Evolutionary conservation across 2,888 invertebrate species (phyloP), one percentile per base, ranked within the genome.

Genomic region (Nomada ferruginata): DNA sequence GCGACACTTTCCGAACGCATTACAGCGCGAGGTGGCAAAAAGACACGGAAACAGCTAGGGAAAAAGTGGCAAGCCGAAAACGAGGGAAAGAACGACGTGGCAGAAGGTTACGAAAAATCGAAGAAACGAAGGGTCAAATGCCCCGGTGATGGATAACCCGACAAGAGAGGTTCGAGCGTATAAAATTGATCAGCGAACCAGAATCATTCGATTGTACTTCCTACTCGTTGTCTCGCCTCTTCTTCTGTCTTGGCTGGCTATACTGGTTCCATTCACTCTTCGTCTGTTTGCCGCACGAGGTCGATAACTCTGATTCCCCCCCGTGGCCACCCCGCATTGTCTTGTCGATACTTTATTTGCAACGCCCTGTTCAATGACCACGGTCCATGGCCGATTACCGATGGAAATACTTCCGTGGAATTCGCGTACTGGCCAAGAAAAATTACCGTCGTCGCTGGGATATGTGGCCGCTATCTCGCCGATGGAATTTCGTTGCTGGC

Each of bases 161-260:
- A 66, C 81, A 83, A 76, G 70, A 78, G 86, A 87, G 85, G 79
- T 80, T 83, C 85, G 85, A 85, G 87, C 89, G 86, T 88, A 88
- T 85, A 87, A 89, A 90, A 91, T 91, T 90, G 91, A 91, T 89
- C 91, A 87, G 88, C 87, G 86, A 88, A 85, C 86, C 84, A 87
- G 90, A 90, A 90, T 90, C 87, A 90, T 90, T 90, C 87, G 88
- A 88, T 90, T 89, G 85, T 88, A 82, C 84, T 83, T 84, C 80
- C 82, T 76, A 55, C 77, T 66, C 70, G 59, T 70, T 68, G 63
- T 78, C 69, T 61, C 72, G 18, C 36, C 53, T 74, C 70, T 77
- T 82, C 61, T 80, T 79, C 71, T 71, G 73, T 77, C 70, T 29
- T 50, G 52, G 66, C 79, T 63, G 69, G 61, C 60, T 71, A 69